These are phyloP conservation scores for Drosophila picticornis DNA, from an alignment of 2,888 invertebrate genomes.

Conservation along the genomic window DNA sequence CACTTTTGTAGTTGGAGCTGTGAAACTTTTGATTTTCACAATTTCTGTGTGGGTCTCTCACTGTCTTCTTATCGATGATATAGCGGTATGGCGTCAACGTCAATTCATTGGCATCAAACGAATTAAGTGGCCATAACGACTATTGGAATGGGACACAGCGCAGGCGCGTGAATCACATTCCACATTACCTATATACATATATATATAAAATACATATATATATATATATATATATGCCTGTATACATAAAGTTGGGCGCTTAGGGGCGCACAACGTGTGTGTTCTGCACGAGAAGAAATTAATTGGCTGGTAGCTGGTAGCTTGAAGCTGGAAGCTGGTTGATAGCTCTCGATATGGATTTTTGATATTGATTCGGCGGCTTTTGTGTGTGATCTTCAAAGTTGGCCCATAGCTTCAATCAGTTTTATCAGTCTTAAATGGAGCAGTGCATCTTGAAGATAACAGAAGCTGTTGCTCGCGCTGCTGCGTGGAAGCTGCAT, in stretches of 20 bases:
- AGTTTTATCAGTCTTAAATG: conserved; percentile 24
- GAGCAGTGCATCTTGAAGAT: conserved; percentile 20
- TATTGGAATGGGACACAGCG: conserved; percentile 31
- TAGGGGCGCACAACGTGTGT: conserved; percentile 61
- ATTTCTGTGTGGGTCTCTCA: conserved; percentile 19
- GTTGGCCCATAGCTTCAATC: conserved; percentile 8
- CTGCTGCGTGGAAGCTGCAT: conserved; percentile 14
- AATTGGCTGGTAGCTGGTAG: conserved; percentile 56
- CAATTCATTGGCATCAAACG: conserved; percentile 67
- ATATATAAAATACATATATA: conserved; percentile 2
- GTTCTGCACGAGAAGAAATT: conserved; percentile 61
- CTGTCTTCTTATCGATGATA: conserved; percentile 56
- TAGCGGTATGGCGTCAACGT: conserved; percentile 67
- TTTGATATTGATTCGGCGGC: conserved; percentile 39
- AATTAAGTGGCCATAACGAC: conserved; percentile 67
- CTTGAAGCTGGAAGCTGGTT: not conserved
- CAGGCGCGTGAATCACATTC: conserved; percentile 52
- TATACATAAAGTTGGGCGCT: conserved; percentile 22
- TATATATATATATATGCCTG: conserved; percentile 14
- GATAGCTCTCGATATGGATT: conserved; percentile 22
- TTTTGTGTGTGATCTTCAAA: conserved; percentile 52
- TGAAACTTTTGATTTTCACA: conserved; percentile 71
- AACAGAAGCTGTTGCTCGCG: conserved; percentile 3
- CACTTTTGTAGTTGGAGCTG: conserved; percentile 67
- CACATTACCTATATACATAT: conserved; percentile 19